Percentiles rank a stretch among this genome's conserved stretches.
Conservation (phyloP, 2,888 invertebrate species). For the Hyposoter dolosus region DNA sequence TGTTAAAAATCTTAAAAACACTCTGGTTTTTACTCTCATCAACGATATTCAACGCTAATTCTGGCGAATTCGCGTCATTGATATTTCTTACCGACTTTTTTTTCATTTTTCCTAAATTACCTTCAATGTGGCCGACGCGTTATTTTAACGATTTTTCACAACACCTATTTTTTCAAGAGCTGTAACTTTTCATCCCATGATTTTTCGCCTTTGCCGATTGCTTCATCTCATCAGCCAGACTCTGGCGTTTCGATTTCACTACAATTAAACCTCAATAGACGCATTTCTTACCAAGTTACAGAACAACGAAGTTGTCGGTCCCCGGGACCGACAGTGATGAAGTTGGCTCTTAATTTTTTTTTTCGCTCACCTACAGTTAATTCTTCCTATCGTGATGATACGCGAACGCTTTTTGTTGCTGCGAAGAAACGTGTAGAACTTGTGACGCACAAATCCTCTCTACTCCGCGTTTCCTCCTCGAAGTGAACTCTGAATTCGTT, state of each 20-base stretch:
- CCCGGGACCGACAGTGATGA: no score
- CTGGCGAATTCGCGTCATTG: conserved; percentile 6
- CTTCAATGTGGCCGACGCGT: background rate
- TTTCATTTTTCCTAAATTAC: background rate
- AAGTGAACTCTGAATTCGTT: background rate
- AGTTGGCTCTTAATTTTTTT: no score
- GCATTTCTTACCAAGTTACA: no score
- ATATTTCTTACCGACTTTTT: background rate
- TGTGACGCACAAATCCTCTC: conserved; percentile 36
- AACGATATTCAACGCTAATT: conserved; percentile 38
- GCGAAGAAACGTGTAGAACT: background rate
- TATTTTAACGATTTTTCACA: no score
- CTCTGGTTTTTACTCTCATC: conserved; percentile 29
- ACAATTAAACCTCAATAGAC: no score
- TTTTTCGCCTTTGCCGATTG: no score
- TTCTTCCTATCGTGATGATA: background rate
- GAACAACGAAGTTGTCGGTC: no score
- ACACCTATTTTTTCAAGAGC: no score
- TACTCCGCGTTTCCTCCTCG: background rate
- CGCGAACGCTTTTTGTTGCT: background rate
- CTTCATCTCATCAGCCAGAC: no score
- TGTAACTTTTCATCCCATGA: no score
- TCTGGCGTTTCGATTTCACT: no score
- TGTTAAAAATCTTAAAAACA: conserved; percentile 30
- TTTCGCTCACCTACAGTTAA: no score